phyloP scores from a whole-genome alignment of 2,113 vertebrate species.

The Pachycephala philippinensis region DNA sequence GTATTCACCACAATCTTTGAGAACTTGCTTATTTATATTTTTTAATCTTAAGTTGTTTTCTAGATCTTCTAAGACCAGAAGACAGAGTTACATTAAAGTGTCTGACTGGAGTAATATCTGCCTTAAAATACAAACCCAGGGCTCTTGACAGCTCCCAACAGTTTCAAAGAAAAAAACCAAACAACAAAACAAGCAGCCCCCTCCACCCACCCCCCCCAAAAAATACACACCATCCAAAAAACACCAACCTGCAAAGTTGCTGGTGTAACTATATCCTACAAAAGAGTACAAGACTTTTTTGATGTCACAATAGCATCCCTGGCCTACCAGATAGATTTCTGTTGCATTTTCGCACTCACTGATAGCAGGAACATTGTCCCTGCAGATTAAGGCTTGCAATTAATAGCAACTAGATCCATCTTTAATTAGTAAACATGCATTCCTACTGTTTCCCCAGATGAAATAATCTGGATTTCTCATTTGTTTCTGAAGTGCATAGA shows the following conservation, averaged over 20 bases:
- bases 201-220: rapidly evolving
- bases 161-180: neutral
- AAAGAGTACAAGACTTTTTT: neutral
- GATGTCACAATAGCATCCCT: neutral
- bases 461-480: neutral
- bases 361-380: neutral
- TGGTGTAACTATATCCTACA: neutral
- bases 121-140: neutral
- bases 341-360: neutral
- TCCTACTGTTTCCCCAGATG: neutral
- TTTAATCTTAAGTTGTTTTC: neutral
- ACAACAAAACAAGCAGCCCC: neutral
- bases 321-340: neutral
- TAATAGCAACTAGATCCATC: neutral
- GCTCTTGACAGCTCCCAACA: neutral
- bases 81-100: neutral
- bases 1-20: neutral
- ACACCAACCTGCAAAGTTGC: neutral
- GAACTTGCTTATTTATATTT: neutral
- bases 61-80: neutral
- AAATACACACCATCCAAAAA: neutral
- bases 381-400: neutral
- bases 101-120: neutral
- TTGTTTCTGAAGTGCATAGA: neutral
- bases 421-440: neutral